Base-by-base conservation (phyloP, 1,140 invertebrate genomes). In the Galleria mellonella region DNA sequence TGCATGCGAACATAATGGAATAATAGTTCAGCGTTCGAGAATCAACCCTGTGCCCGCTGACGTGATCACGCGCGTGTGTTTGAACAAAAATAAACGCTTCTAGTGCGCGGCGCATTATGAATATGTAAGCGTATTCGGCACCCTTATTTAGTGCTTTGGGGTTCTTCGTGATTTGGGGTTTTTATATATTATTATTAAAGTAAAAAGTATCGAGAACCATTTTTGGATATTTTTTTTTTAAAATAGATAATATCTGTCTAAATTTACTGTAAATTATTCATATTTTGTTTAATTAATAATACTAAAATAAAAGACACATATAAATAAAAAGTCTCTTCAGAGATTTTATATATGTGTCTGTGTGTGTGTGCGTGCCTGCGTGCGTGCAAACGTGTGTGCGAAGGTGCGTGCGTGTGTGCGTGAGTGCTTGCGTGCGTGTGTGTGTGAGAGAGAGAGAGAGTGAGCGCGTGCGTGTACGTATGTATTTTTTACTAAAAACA, bases 1-100 rank as follows among this genome's bases (percentile, higher is more conserved):
- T 48, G 53, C 63, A 48, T 55, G 10, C 31, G 45, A 43, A 42
- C 14, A 55, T 40, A 55, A 43, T 43, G 47, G 47, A 44, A 49
- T 51, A 54, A 50, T 54, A 47, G 55, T 37, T 12, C 41, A 57
- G 61, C 43, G 57, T 47, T 41, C 39, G 36, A 38, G 41, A 32
- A 38, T 46, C 41, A 41, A 43, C 39, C 48, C 37, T 40, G 41
- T 45, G 36, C 15, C 38, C 40, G 41, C 48, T 40, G n/a, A n/a
- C n/a, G 37, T 43, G 51, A 53, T 51, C 44, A 44, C 43, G 36
- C 36, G 51, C 51, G 51, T 54, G 53, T 71, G 58, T 64, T 60
- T 58, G 48, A 53, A 57, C 51, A 50, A 52, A 57, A 66, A 69
- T 66, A 69, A 70, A 64, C 65, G 58, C 54, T 42, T 58, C 47